Evolutionary conservation across 2,888 invertebrate species (phyloP), one percentile per base, ranked within the genome.

Genomic region (Sthenelais limicola): DNA sequence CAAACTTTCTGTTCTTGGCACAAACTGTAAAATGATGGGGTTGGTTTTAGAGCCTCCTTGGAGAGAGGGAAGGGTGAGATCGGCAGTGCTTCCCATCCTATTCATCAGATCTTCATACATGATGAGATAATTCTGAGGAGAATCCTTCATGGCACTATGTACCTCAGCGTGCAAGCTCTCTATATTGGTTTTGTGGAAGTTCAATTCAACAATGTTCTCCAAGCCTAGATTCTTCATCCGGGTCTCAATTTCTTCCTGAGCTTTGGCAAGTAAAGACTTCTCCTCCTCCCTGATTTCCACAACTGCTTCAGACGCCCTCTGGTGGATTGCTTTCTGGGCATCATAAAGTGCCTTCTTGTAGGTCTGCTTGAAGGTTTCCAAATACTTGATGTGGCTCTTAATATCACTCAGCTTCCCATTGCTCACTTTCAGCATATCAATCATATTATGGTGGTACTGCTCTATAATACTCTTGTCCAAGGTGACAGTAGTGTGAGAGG

Each of bases 361-460:
- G 18, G 72, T 62, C 69, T 78, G 75, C 33, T 73, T 72, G 12
- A 79, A 18, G 12, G 76, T 79, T 32, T 77, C 78, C 3, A 79
- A 58, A 43, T 74, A 77, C 52, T 79, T 79, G 1, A 71, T 66
- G 24, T 67, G 56, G 12, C 67, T 58, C 18, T 68, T 79, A 18
- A 77, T 67, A 12, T 79, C 79, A 18, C 48, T 68, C 0, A 77
- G 72, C 38, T 72, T 75, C 0, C 72, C 56, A 15, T 47, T 51
- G 26, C 76, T 52, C 28, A 52, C 21, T n/a, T 68, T 62, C 24
- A 73, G 47, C 24, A 62, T 52, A 5, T 71, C 66, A 30, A 66
- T 43, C 28, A 79, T 74, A n/a, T 77, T 68, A 28, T 51, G 35
- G 21, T 62, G 52, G 68, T 73, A 74, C 28, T 74, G 74, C n/a